These are phyloP conservation scores for Malurus leucopterus DNA, from an alignment of 2,797 vertebrate species.

Conservation along the genomic window DNA sequence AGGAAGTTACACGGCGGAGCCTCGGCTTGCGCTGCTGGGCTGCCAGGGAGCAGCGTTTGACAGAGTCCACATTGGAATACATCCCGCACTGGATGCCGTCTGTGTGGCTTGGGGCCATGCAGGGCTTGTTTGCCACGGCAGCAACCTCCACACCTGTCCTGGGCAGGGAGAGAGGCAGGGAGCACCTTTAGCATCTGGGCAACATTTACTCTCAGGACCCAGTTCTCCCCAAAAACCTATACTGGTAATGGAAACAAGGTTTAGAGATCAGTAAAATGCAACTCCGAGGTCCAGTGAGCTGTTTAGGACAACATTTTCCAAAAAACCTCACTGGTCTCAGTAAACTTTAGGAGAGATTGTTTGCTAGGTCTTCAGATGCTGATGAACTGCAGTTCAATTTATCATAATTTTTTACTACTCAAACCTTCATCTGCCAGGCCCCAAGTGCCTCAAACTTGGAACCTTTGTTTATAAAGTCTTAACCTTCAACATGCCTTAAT, in stretches of 20 bases:
- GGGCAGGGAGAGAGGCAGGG: background rate
- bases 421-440: background rate
- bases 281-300: background rate
- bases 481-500: background rate
- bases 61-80: accelerated
- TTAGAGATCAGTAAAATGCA: background rate
- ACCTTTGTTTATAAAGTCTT: background rate
- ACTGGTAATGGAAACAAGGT: background rate
- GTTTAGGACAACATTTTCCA: background rate
- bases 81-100: background rate
- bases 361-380: background rate
- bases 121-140: background rate
- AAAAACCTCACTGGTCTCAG: background rate
- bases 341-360: background rate
- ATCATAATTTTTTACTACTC: background rate
- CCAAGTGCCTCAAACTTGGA: background rate
- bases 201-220: background rate
- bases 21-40: background rate
- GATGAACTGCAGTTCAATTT: background rate
- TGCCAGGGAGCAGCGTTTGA: background rate
- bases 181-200: background rate
- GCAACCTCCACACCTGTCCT: accelerated
- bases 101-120: background rate
- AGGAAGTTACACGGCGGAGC: accelerated
- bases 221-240: background rate